Percentiles rank a stretch among this genome's conserved stretches.
Evolutionary conservation across 1,140 invertebrate species (phyloP).

Genomic region (Zaprionus kolodkinae): DNA sequence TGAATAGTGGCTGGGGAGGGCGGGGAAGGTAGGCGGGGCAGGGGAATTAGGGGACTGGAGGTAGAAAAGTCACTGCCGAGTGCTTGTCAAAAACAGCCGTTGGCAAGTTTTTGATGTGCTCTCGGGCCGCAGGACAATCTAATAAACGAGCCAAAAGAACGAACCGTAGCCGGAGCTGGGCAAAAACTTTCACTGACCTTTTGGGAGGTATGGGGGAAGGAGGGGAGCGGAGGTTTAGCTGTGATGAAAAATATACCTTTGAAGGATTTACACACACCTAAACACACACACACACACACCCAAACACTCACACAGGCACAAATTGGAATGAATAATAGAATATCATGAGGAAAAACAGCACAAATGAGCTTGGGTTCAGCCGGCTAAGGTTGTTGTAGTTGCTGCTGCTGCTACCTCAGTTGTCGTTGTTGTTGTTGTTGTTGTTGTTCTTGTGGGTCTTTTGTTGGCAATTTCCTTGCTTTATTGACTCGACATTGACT

Average conservation of each 20-base stretch:
- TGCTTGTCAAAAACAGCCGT: conserved; percentile 73
- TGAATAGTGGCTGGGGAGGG: background rate
- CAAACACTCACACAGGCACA: conserved; percentile 36
- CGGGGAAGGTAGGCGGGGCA: background rate
- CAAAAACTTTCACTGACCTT: conserved; percentile 75
- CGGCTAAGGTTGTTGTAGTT: conserved; percentile 34
- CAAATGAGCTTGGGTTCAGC: conserved; percentile 62
- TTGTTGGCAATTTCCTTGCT: conserved; percentile 63
- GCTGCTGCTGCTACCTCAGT: conserved; percentile 18
- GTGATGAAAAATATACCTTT: conserved; percentile 75
- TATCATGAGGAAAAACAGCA: conserved; percentile 72
- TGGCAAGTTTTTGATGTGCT: conserved; percentile 76
- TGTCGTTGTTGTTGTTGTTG: conserved; percentile 31
- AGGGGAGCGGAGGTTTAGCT: conserved; percentile 27
- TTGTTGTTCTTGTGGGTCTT: conserved; percentile 47
- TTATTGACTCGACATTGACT: conserved; percentile 57
- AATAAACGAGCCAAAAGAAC: conserved; percentile 64
- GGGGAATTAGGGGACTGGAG: background rate
- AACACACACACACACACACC: conserved; percentile 23
- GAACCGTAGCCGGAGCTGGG: conserved; percentile 26
- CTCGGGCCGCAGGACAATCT: conserved; percentile 60
- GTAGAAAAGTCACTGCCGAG: background rate
- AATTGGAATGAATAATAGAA: conserved; percentile 80
- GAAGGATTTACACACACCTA: conserved; percentile 47
- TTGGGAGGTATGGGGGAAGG: conserved; percentile 1